Percentiles rank a stretch among this genome's conserved stretches.
phyloP scores from a whole-genome alignment of 2,113 vertebrate species.

The Rhea americana region DNA sequence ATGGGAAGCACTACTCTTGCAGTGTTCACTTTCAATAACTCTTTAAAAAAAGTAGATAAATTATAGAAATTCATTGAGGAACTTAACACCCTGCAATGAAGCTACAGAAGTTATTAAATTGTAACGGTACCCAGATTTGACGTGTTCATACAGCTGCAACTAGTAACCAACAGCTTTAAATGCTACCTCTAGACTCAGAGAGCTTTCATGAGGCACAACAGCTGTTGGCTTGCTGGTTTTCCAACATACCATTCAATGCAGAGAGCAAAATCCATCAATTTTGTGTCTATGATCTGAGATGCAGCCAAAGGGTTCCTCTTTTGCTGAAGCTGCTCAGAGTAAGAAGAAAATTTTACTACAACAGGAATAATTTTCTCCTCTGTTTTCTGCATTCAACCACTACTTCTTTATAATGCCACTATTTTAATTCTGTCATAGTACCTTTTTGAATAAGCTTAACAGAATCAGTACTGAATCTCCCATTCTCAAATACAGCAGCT shows the following conservation, averaged over 20 bases:
- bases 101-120: not conserved
- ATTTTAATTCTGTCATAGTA: not conserved
- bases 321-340: not conserved
- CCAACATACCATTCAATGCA: not conserved
- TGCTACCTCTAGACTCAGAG: not conserved
- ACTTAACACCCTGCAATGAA: not conserved
- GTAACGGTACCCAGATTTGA: not conserved
- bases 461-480: not conserved
- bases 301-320: not conserved
- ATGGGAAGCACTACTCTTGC: not conserved
- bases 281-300: accelerated
- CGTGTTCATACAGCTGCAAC: conserved; percentile 17
- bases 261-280: not conserved
- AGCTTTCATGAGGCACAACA: not conserved
- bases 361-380: not conserved
- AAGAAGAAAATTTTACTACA: not conserved
- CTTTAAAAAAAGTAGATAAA: not conserved
- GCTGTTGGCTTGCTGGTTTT: not conserved
- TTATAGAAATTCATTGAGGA: not conserved
- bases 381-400: not conserved
- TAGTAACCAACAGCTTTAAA: conserved; percentile 1
- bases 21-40: not conserved
- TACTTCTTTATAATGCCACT: not conserved
- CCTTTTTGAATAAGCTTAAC: not conserved
- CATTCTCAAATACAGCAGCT: not conserved